A percentile compares a stretch with the other conserved stretches of the same genome.
Conservation (phyloP, 2,113 vertebrate genomes). For the Archocentrus centrarchus region DNA sequence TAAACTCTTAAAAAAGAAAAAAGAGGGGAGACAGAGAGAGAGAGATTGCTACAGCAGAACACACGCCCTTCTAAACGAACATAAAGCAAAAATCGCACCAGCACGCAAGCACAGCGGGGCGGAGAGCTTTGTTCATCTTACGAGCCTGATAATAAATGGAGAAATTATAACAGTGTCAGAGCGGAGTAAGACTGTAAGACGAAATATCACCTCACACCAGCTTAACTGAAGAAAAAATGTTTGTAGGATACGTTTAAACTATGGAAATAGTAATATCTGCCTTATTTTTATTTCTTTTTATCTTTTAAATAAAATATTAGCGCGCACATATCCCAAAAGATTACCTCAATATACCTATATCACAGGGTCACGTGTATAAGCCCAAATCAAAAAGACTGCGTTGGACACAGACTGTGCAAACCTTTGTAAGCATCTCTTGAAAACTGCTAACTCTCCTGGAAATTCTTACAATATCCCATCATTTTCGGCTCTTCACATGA, state of each 20-base stretch:
- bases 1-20: slow-evolving; percentile 44
- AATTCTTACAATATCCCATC: slow-evolving; percentile 3
- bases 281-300: neutral
- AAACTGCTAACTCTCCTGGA: neutral
- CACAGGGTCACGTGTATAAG: neutral
- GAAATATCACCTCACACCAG: slow-evolving; percentile 10
- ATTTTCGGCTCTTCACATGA: neutral
- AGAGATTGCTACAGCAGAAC: slow-evolving; percentile 34
- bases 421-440: neutral
- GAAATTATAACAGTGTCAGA: slow-evolving; percentile 49
- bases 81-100: slow-evolving; percentile 61
- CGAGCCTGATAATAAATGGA: slow-evolving; percentile 48
- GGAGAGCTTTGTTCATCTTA: slow-evolving; percentile 63
- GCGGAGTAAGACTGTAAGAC: neutral
- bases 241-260: neutral
- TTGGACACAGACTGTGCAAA: neutral
- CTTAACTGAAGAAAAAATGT: neutral
- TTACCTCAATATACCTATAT: neutral
- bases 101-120: slow-evolving; percentile 37
- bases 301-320: accelerated
- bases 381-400: neutral
- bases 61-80: slow-evolving; percentile 66
- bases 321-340: neutral
- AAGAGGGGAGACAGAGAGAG: neutral
- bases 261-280: neutral